These are phyloP conservation scores for Ditula angustiorana DNA, from an alignment of 2,888 invertebrate genomes.

Conservation along the genomic window DNA sequence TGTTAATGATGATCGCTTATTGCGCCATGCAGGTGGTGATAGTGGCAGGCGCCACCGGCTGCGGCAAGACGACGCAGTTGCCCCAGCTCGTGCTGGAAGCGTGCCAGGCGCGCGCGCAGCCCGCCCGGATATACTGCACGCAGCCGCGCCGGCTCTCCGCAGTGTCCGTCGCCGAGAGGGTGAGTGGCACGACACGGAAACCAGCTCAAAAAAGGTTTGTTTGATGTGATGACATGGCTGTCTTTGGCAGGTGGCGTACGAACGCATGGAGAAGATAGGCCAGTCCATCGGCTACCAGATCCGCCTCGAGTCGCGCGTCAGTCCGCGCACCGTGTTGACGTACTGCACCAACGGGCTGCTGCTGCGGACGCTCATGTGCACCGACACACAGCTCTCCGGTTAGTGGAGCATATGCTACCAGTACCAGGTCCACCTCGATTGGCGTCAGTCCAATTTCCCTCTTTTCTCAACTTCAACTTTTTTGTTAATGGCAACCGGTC, in stretches of 20 bases:
- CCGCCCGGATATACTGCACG: constrained; percentile 95
- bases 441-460: too few relatives aligned
- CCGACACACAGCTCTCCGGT: constrained; percentile 87
- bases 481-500: too few relatives aligned
- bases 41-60: constrained; percentile 94
- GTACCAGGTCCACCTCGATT: too few relatives aligned
- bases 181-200: constrained; percentile 46
- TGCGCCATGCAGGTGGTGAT: constrained; percentile 90
- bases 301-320: constrained; percentile 93
- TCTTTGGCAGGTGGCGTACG: constrained; percentile 82
- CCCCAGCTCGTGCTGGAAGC: constrained; percentile 97
- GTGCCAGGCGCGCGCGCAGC: constrained; percentile 83
- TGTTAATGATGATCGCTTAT: too few relatives aligned
- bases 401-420: too few relatives aligned
- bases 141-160: constrained; percentile 97
- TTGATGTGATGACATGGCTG: neutral
- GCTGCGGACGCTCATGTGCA: constrained; percentile 94
- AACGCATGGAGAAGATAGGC: constrained; percentile 89
- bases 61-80: constrained; percentile 98
- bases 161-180: constrained; percentile 95
- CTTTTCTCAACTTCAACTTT: too few relatives aligned
- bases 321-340: constrained; percentile 92
- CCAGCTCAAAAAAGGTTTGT: too few relatives aligned
- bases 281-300: constrained; percentile 95
- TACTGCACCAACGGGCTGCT: constrained; percentile 97